Evolutionary conservation across 2,797 vertebrate species (phyloP).

Genomic region (Notolabrus celidotus): DNA sequence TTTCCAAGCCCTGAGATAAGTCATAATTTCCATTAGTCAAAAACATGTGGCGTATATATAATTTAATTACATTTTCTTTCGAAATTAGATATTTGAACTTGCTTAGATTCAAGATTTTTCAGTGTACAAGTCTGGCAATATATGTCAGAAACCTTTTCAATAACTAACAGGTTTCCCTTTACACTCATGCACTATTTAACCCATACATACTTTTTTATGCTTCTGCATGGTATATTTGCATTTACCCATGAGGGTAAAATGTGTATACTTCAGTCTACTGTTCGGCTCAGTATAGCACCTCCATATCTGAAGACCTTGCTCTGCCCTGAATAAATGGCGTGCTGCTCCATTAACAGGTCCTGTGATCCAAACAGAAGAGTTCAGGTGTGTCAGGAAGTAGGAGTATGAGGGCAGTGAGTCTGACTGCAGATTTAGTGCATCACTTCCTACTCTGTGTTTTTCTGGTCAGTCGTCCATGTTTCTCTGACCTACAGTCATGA

Average conservation of each 20-base stretch:
- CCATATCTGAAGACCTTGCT: slow-evolving; percentile 8
- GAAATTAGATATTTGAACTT: too few relatives aligned
- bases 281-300: not conserved
- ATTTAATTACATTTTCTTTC: too few relatives aligned
- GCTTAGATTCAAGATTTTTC: too few relatives aligned
- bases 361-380: slow-evolving; percentile 36
- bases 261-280: slow-evolving; percentile 21
- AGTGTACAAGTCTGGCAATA: too few relatives aligned
- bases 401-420: slow-evolving; percentile 15
- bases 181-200: slow-evolving; percentile 11
- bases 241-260: slow-evolving; percentile 37
- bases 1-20: too few relatives aligned
- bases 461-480: slow-evolving; percentile 33
- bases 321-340: slow-evolving; percentile 22
- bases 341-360: slow-evolving; percentile 26
- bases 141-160: too few relatives aligned
- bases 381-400: slow-evolving; percentile 37
- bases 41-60: too few relatives aligned
- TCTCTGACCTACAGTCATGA: slow-evolving; percentile 27
- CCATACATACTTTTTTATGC: slow-evolving; percentile 48
- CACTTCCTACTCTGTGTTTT: slow-evolving; percentile 31
- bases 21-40: too few relatives aligned
- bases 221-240: slow-evolving; percentile 49
- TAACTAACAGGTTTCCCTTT: too few relatives aligned
- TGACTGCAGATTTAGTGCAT: slow-evolving; percentile 44